Evolutionary conservation across 2,797 vertebrate genomes (phyloP), one percentile per base, ranked within the genome.

Genomic region (Poeciliopsis gracilis): DNA sequence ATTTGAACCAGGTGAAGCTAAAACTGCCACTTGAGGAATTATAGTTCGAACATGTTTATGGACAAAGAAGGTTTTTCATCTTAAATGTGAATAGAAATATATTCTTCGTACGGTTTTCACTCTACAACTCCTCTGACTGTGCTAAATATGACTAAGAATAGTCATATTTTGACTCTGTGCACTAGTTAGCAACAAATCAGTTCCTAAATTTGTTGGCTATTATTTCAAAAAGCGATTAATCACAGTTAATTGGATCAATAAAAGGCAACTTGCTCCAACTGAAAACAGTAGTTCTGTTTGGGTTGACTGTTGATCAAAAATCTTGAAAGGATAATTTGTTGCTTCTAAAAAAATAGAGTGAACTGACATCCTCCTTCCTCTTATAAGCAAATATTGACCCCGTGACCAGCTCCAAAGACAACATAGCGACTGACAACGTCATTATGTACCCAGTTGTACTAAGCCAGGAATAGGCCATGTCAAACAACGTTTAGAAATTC

Each of bases 401-500:
- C 4, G 5, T 41, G 72, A 41, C 59, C 5, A 28, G 20, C 20
- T 51, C 47, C 49, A 55, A 41, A 55, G 33, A 45, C 51, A 53
- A 41, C 33, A 51, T 38, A 53, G 30, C 12, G 47, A 73, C 20
- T 10, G 28, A 49, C 30, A 11, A 51, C 33, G 7, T 28, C 38
- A 46, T 46, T 4, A 9, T 47, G 28, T 15, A 61, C 28, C 28
- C 36, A 36, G 4, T 25, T 11, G 28, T 47, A 33, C 18, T 15
- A 61, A 63, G 12, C 20, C 25, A 55, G 23, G 16, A 61, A 20
- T 10, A 10, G 41, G 1, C 16, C 4, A 3, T 38, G 33, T 28
- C 25, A 16, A 46, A 45, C 67, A 20, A 38, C 20, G 10, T 18
- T 36, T n/a, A 41, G 20, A 23, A 67, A 67, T 87, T 75, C 61